Conservation (phyloP, 1,140 invertebrate genomes). For the Pachyrhynchus sulphureomaculatus region DNA sequence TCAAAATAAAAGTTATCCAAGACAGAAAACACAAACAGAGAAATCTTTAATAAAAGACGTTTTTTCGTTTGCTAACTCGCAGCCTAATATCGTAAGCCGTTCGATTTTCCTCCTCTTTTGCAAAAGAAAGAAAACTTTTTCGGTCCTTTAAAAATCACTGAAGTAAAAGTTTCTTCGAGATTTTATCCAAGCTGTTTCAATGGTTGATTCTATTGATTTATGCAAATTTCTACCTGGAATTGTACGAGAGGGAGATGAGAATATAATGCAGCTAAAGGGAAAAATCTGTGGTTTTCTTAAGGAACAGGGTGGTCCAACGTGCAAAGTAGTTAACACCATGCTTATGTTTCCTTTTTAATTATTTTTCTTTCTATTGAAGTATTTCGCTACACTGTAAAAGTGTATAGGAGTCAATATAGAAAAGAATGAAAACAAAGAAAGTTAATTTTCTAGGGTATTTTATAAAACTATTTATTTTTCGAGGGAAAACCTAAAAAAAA, state of each 20-base stretch:
- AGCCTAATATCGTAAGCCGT: conserved; percentile 8
- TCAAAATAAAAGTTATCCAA: conserved; percentile 5
- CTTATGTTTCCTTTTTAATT: too few species aligned
- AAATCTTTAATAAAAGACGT: conserved; percentile 6
- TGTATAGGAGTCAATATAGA: too few species aligned
- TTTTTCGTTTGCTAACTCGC: conserved; percentile 13
- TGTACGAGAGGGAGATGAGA: neutral
- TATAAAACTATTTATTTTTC: too few species aligned
- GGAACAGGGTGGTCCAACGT: too few species aligned
- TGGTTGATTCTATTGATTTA: conserved; percentile 28
- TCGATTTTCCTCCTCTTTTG: conserved; percentile 3
- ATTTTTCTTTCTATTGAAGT: too few species aligned
- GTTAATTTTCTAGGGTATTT: too few species aligned
- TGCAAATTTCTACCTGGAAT: conserved; percentile 22
- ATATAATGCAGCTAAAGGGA: too few species aligned
- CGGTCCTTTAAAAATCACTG: conserved; percentile 24
- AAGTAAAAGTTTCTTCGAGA: conserved; percentile 24
- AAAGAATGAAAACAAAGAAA: too few species aligned
- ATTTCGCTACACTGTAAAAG: too few species aligned
- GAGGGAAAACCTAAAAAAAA: too few species aligned
- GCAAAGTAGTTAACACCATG: too few species aligned
- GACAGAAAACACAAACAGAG: conserved; percentile 3
- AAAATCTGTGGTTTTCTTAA: too few species aligned
- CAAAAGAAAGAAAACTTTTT: conserved; percentile 11
- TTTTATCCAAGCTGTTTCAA: conserved; percentile 26